Evolutionary conservation across 2,888 invertebrate species (phyloP), one percentile per base, ranked within the genome.

Genomic region (Hypomecis punctinalis): DNA sequence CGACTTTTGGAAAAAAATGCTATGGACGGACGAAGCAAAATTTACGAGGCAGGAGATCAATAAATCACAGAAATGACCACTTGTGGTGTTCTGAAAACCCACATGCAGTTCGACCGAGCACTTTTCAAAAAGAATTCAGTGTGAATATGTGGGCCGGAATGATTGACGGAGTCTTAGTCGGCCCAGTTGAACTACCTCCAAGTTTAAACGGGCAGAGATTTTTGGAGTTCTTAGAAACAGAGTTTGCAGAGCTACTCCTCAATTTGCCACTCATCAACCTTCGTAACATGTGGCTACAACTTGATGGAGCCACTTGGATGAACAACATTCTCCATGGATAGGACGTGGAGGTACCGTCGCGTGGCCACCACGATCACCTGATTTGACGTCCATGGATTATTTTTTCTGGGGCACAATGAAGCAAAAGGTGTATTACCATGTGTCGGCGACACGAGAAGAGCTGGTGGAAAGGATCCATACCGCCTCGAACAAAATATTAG

Each of bases 21-120:
- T 56, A 1, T 56, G 56, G 56, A 56, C 47, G 13, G 56, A 46
- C 33, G 39, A 56, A 13, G 56, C 56, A 23, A 56, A 37, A 47
- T 56, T 56, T 47, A 56, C 46, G 33, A 56, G 56, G 33, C 13
- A 10, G 1, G 56, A 39, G 6, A 36, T 54, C 23, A n/a, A 37
- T 39, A 0, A 47, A 56, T 33, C 56, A 56, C n/a, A 23, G 53
- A 5, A 13, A 39, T 11, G 53, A 53, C 42, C 53, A 53, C 13
- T 53, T 42, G 42, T 53, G 53, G 53, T 11, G 9, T 6, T 8
- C 33, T 5, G 53, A 40, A 53, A 53, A 53, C 42, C 53, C 53
- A 8, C 53, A 53, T 33, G 53, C 42, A 53, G 42, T 40, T 1
- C 5, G 46, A 56, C 39, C 56, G 23, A 56, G 56, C 39, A 47